A percentile compares a stretch with the other conserved stretches of the same genome.
These are phyloP conservation scores for Stomatorhinus ivindoensis DNA, from an alignment of 2,113 vertebrate species.

Conservation along the genomic window DNA sequence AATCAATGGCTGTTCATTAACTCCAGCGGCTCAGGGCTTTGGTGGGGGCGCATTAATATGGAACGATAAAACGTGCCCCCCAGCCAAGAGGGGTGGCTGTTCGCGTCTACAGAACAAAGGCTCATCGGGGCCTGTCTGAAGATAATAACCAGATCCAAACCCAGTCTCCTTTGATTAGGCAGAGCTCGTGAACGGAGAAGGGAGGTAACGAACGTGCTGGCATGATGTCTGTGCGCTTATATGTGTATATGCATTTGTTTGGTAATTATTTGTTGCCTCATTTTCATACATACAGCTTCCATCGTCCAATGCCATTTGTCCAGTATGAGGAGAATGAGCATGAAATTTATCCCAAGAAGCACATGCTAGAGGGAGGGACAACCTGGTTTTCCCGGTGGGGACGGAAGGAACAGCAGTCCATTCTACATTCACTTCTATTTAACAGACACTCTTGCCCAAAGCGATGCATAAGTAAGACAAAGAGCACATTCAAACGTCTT, in stretches of 20 bases:
- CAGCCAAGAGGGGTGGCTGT: neutral
- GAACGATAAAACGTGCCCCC: neutral
- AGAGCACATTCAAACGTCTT: neutral
- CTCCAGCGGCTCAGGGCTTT: neutral
- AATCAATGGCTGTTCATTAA: slow-evolving; percentile 15
- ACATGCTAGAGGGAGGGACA: neutral
- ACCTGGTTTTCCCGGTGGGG: neutral
- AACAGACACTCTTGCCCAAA: neutral
- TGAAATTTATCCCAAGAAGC: neutral
- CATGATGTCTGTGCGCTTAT: neutral
- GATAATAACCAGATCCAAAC: neutral
- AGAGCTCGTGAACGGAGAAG: too few species aligned
- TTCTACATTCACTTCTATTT: neutral
- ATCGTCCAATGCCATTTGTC: neutral
- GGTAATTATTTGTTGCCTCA: neutral
- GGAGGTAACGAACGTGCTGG: neutral
- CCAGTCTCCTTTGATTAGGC: neutral
- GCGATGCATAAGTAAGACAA: neutral
- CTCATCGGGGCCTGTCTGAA: neutral
- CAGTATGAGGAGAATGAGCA: neutral
- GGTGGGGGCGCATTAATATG: neutral
- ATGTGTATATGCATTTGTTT: neutral
- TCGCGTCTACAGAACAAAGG: neutral
- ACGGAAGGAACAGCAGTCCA: neutral
- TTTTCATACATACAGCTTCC: neutral